These are phyloP conservation scores for Elegia similella DNA, from an alignment of 2,888 invertebrate genomes.

Conservation along the genomic window DNA sequence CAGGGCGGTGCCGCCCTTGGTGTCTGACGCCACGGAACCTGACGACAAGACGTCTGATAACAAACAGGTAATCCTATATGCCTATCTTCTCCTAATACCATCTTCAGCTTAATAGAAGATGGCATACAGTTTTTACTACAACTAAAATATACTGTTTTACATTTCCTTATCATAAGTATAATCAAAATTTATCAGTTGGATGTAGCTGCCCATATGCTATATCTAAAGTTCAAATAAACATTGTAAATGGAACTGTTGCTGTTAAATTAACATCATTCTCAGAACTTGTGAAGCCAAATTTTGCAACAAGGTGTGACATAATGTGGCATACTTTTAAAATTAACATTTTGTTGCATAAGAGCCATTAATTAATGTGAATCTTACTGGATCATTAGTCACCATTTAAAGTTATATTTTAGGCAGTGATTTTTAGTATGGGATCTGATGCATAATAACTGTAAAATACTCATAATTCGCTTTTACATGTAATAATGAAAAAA, in stretches of 20 bases:
- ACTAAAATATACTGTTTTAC: neutral
- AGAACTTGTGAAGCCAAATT: neutral
- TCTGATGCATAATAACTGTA: neutral
- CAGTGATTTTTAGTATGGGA: neutral
- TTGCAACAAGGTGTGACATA: neutral
- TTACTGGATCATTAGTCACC: neutral
- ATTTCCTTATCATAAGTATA: slow-evolving; percentile 3
- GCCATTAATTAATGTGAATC: neutral
- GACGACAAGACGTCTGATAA: slow-evolving; percentile 74
- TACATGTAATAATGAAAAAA: slow-evolving; percentile 9
- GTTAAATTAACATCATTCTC: neutral
- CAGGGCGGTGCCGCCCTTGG: slow-evolving; percentile 77
- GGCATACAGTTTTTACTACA: neutral
- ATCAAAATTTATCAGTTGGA: slow-evolving; percentile 7
- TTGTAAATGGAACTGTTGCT: neutral
- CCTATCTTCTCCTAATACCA: neutral
- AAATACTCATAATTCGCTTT: neutral
- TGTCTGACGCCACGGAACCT: slow-evolving; percentile 64
- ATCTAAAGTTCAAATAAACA: neutral
- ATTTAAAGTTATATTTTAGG: neutral
- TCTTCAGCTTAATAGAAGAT: neutral
- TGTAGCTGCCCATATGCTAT: slow-evolving; percentile 1
- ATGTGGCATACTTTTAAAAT: neutral
- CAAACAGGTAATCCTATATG: slow-evolving; percentile 58
- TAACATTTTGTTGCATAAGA: neutral